Percentiles rank a stretch among this genome's conserved stretches.
These are phyloP conservation scores for Enteromius unitaeniatus DNA, from an alignment of 2,797 vertebrate genomes.

Conservation along the genomic window DNA sequence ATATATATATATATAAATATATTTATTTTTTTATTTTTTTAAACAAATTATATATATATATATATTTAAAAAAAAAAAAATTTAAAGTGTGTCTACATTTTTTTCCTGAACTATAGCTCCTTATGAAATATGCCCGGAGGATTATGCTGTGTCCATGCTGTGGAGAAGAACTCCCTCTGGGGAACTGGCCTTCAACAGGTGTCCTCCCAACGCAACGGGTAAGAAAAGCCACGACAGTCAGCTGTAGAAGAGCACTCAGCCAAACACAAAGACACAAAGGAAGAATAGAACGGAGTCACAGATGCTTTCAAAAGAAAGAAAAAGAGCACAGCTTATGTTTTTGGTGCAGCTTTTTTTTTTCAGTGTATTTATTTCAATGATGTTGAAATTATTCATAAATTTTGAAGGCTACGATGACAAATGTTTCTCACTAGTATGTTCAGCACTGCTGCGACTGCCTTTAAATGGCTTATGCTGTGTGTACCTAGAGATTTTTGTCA, in stretches of 20 bases:
- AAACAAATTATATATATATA: not conserved
- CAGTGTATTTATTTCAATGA: constrained; percentile 25
- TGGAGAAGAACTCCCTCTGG: constrained; percentile 98
- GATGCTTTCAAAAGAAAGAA: constrained; percentile 14
- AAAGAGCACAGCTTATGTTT: constrained; percentile 6
- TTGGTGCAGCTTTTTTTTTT: constrained; percentile 22
- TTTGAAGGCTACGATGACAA: constrained; percentile 39
- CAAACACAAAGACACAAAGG: constrained; percentile 12
- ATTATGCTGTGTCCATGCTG: constrained; percentile 95
- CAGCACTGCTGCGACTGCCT: constrained; percentile 39
- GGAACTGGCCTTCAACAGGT: constrained; percentile 95
- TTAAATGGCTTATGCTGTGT: constrained; percentile 50
- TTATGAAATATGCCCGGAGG: constrained; percentile 98
- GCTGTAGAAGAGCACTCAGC: not conserved
- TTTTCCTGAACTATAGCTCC: constrained; percentile 81
- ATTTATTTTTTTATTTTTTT: not conserved
- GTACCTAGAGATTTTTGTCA: constrained; percentile 51
- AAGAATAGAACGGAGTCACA: not conserved
- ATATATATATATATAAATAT: not conserved
- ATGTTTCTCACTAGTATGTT: constrained; percentile 44
- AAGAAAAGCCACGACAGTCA: constrained; percentile 43
- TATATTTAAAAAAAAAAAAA: too few relatives aligned
- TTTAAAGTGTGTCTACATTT: constrained; percentile 22
- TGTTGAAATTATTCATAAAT: constrained; percentile 45
- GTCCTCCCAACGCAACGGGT: constrained; percentile 97